These are phyloP conservation scores for Procambarus clarkii DNA, from an alignment of 1,140 invertebrate genomes.

Conservation along the genomic window DNA sequence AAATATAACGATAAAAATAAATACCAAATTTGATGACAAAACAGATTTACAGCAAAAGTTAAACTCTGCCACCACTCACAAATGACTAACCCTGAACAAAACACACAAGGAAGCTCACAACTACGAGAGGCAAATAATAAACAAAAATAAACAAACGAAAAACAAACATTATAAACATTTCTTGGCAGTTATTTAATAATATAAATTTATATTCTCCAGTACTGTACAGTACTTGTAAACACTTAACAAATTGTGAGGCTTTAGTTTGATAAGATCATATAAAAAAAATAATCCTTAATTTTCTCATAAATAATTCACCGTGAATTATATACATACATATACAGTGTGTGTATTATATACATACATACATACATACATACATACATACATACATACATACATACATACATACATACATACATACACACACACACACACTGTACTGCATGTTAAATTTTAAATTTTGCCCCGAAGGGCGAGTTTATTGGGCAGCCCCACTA, in stretches of 20 bases:
- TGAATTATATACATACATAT: constrained; percentile 13
- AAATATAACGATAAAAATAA: not conserved
- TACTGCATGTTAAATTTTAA: no score
- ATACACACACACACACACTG: not conserved
- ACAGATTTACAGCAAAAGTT: not conserved
- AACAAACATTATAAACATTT: not conserved
- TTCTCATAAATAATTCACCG: no score
- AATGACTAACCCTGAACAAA: not conserved
- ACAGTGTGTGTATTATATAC: not conserved
- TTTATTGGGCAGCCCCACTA: no score
- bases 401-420: not conserved
- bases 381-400: not conserved
- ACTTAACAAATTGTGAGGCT: no score
- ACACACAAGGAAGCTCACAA: not conserved
- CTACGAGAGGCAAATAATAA: not conserved
- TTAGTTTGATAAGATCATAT: no score
- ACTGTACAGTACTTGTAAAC: no score
- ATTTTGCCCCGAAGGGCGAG: no score
- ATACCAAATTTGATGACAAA: not conserved
- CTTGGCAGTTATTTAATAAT: not conserved
- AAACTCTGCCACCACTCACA: not conserved
- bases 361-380: not conserved
- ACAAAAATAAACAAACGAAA: not conserved
- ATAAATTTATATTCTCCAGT: constrained; percentile 5
- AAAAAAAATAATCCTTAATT: no score